Conservation (phyloP, 2,113 vertebrate genomes). For the Symphodus melops region DNA sequence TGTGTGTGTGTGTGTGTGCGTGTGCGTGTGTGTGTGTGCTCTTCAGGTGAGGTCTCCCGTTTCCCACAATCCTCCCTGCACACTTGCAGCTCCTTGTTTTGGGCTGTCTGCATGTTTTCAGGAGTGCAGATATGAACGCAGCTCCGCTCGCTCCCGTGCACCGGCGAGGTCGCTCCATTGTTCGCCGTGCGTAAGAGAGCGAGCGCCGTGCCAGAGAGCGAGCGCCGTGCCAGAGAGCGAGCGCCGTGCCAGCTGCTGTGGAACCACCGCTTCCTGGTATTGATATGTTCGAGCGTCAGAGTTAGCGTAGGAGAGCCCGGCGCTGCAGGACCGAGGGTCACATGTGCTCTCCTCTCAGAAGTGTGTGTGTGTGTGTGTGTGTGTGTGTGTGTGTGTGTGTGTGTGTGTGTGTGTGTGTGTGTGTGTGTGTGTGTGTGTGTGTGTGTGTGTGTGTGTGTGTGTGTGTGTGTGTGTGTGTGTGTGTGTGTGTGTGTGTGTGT, state of each 20-base stretch:
- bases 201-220: slow-evolving; percentile 29
- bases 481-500: neutral
- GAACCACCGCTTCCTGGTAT: slow-evolving; percentile 54
- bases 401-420: slow-evolving; percentile 1
- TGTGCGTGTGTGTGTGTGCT: slow-evolving; percentile 1
- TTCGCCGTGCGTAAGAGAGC: slow-evolving; percentile 5
- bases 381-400: neutral
- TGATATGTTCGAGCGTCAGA: slow-evolving; percentile 36
- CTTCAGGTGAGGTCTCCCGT: slow-evolving; percentile 50
- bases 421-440: neutral
- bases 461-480: neutral
- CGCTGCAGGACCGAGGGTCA: slow-evolving; percentile 7
- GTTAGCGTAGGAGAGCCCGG: neutral
- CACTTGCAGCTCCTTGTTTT: no score
- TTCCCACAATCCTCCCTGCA: neutral
- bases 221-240: slow-evolving; percentile 32
- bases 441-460: neutral
- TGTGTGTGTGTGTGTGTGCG: slow-evolving; percentile 9
- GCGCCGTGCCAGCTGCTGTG: slow-evolving; percentile 36
- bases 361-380: neutral
- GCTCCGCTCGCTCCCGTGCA: neutral
- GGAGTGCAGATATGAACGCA: no score
- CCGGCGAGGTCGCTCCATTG: slow-evolving; percentile 40
- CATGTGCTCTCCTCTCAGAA: no score
- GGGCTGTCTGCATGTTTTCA: no score